Evolutionary conservation across 2,113 vertebrate genomes (phyloP), one percentile per base, ranked within the genome.

Genomic region (Cercopithecus mona): DNA sequence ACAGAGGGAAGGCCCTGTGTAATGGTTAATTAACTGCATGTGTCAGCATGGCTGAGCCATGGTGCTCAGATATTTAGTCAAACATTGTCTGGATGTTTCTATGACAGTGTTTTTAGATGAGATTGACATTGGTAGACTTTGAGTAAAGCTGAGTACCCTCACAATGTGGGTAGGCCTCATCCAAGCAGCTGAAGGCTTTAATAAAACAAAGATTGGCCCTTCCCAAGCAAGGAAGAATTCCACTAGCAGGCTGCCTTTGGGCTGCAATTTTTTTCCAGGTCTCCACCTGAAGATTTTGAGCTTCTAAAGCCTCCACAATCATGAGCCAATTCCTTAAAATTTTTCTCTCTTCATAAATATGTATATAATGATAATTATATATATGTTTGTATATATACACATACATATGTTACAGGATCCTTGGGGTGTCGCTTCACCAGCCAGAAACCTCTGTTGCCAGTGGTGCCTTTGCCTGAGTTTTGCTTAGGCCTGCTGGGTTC

Each of bases 21-120:
- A 2, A 13, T 55, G 10, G 40, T n/a, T 68, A 61, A 66, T 80
- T 93, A 20, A 8, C 52, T 7, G 45, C 30, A 66, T 40, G 9
- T 57, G 22, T 57, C 64, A 68, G 45, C 12, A 52, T 75, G 18
- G 5, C 35, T 75, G 79, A 17, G 48, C 61, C 50, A 61, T 5
- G 12, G 50, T 84, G 48, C 70, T 16, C 72, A 95, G n/a, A 23
- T 59, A 88, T 18, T 55, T 84, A n/a, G 50, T 55, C 64, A 91
- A 81, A 81, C 7, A 76, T 90, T 61, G 81, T 97, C 43, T 75
- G 57, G 50, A 25, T 64, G 45, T 76, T 95, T 95, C n/a, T 61
- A 5, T 59, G 50, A 84, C 43, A 22, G 35, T 88, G 35, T 52
- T 80, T 57, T 72, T 38, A 7, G 6, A 76, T 82, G 30, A 61